Conservation (phyloP, 1,140 invertebrate species). For the Trinorchestia longiramus region DNA sequence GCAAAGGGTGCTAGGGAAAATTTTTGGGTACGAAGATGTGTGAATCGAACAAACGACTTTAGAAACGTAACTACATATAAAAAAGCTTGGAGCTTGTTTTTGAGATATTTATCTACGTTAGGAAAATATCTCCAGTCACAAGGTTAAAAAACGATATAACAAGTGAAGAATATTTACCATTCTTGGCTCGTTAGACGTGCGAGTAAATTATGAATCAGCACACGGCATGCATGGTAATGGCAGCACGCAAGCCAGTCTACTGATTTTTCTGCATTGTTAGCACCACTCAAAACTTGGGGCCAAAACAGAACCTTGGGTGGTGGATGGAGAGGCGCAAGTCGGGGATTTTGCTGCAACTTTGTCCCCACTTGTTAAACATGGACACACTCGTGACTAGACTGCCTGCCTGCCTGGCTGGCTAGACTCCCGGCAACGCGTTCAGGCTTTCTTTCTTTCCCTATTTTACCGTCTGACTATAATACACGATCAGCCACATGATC, state of each 20-base stretch:
- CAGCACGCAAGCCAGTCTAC: neutral
- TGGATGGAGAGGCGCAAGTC: neutral
- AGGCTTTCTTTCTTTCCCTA: too few relatives aligned
- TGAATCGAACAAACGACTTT: too few relatives aligned
- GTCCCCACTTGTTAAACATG: conserved; percentile 44
- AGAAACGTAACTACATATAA: too few relatives aligned
- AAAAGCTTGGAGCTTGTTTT: too few relatives aligned
- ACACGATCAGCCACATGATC: too few relatives aligned
- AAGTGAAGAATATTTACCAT: neutral
- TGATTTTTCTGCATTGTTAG: neutral
- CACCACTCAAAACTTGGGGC: neutral
- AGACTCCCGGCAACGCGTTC: too few relatives aligned
- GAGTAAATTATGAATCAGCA: neutral
- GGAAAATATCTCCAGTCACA: too few relatives aligned
- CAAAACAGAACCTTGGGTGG: conserved; percentile 23
- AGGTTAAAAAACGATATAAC: too few relatives aligned
- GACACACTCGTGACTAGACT: conserved; percentile 10
- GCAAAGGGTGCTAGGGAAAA: too few relatives aligned
- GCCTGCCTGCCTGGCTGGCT: neutral
- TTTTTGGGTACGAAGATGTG: too few relatives aligned
- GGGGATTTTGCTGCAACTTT: conserved; percentile 19
- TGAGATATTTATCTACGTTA: too few relatives aligned
- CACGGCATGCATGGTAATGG: neutral
- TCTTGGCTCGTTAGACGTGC: neutral
- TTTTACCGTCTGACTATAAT: too few relatives aligned